phyloP scores from a whole-genome alignment of 2,888 invertebrate genomes.

The Oscheius sp. region DNA sequence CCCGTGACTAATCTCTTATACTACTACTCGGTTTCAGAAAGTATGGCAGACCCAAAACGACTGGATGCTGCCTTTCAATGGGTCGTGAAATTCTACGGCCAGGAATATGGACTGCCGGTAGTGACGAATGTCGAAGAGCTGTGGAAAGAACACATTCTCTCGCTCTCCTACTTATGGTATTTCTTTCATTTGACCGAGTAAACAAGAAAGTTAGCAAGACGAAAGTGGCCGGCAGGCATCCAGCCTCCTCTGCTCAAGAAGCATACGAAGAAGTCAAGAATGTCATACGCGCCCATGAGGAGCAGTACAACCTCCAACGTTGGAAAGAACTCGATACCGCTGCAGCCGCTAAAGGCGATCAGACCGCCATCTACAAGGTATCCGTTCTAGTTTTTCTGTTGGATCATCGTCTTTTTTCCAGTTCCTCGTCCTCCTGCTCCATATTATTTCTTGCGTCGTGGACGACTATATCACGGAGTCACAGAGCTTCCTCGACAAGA shows the following conservation, averaged over 20 bases:
- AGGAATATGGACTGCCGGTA: background rate
- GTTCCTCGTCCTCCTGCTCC: constrained; percentile 23
- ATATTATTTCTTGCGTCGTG: background rate
- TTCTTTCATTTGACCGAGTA: background rate
- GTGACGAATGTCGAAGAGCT: background rate
- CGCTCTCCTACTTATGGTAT: constrained; percentile 17
- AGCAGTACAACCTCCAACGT: background rate
- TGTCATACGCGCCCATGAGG: background rate
- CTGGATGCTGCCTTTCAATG: constrained; percentile 9
- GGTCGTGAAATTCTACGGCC: constrained; percentile 6
- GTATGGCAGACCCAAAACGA: constrained; percentile 11
- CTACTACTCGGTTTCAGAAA: no score
- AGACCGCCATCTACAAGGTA: constrained; percentile 25
- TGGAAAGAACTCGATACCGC: constrained; percentile 17
- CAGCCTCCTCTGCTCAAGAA: background rate
- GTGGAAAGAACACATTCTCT: constrained; percentile 24
- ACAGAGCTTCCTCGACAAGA: background rate
- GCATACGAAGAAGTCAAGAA: constrained; percentile 4
- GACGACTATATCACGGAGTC: constrained; percentile 25
- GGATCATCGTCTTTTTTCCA: background rate
- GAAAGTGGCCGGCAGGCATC: background rate
- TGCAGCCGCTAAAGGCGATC: constrained; percentile 14
- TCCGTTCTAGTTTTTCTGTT: background rate
- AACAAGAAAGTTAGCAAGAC: constrained; percentile 1
- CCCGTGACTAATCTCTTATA: no score